Conservation (phyloP, 2,888 invertebrate species). For the Hydriomena furcata region DNA sequence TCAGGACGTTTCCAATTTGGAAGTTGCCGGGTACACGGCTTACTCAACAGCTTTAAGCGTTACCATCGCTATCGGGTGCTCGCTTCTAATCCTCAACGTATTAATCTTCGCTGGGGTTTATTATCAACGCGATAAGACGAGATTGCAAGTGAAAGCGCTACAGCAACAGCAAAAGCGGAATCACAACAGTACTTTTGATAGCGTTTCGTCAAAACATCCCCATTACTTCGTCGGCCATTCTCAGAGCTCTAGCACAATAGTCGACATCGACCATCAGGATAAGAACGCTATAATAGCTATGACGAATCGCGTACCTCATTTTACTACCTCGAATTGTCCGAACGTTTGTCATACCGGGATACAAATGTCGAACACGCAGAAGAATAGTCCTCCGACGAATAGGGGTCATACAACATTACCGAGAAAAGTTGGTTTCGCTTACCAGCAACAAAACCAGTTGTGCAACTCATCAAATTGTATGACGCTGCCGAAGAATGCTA, state of each 20-base stretch:
- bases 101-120: conserved; percentile 93
- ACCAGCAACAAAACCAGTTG: conserved; percentile 71
- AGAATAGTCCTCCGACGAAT: conserved; percentile 72
- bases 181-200: conserved; percentile 81
- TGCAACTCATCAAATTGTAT: conserved; percentile 80
- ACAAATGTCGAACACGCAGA: conserved; percentile 81
- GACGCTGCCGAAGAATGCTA: conserved; percentile 85
- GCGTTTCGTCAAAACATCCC: conserved; percentile 87
- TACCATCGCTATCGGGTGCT: conserved; percentile 92
- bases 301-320: conserved; percentile 78
- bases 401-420: conserved; percentile 76
- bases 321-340: conserved; percentile 75
- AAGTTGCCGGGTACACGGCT: conserved; percentile 90
- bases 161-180: conserved; percentile 89
- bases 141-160: conserved; percentile 89
- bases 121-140: conserved; percentile 90
- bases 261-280: conserved; percentile 92
- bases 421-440: conserved; percentile 76
- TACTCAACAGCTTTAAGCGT: conserved; percentile 90
- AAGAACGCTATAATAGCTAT: conserved; percentile 80
- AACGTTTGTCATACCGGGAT: conserved; percentile 85
- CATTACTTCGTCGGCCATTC: conserved; percentile 91
- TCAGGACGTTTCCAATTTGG: conserved; percentile 91
- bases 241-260: conserved; percentile 92
- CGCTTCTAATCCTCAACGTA: conserved; percentile 90